Conservation (phyloP, 2,113 vertebrate species). For the Bostrychus sinensis region DNA sequence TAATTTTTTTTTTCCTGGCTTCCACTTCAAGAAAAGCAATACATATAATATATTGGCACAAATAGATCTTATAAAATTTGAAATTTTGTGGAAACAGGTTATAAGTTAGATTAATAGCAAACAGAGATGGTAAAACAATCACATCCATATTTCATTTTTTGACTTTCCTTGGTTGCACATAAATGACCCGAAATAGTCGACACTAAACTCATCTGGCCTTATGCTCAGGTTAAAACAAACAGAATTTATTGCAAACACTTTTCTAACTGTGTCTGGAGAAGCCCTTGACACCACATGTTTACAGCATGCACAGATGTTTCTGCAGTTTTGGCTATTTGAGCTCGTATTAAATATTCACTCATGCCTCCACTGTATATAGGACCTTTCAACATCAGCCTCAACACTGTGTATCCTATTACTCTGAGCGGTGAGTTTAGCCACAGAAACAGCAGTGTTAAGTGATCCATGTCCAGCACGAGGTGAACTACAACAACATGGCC, state of each 20-base stretch:
- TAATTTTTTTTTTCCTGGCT: too few relatives aligned
- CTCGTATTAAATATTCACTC: slow-evolving; percentile 28
- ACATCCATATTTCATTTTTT: slow-evolving; percentile 36
- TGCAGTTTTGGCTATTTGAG: slow-evolving; percentile 36
- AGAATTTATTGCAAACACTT: slow-evolving; percentile 51
- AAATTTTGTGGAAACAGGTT: too few relatives aligned
- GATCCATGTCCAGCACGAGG: slow-evolving; percentile 33
- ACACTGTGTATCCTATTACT: slow-evolving; percentile 22
- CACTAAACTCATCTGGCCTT: slow-evolving; percentile 47
- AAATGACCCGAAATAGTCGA: slow-evolving; percentile 37
- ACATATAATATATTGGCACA: too few relatives aligned
- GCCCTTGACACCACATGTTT: slow-evolving; percentile 38
- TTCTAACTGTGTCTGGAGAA: slow-evolving; percentile 30
- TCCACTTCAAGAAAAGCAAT: neutral
- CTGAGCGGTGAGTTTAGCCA: slow-evolving; percentile 22
- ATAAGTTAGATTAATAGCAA: slow-evolving; percentile 13
- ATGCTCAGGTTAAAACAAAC: slow-evolving; percentile 50
- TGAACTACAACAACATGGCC: slow-evolving; percentile 30
- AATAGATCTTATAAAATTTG: too few relatives aligned
- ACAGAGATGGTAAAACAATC: slow-evolving; percentile 36
- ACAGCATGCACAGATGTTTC: slow-evolving; percentile 22
- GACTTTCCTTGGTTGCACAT: slow-evolving; percentile 32
- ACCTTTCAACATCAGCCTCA: slow-evolving; percentile 16
- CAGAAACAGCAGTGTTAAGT: slow-evolving; percentile 26
- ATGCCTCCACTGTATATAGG: slow-evolving; percentile 25